Evolutionary conservation across 2,888 invertebrate genomes (phyloP).

Genomic region (Acronicta alni): DNA sequence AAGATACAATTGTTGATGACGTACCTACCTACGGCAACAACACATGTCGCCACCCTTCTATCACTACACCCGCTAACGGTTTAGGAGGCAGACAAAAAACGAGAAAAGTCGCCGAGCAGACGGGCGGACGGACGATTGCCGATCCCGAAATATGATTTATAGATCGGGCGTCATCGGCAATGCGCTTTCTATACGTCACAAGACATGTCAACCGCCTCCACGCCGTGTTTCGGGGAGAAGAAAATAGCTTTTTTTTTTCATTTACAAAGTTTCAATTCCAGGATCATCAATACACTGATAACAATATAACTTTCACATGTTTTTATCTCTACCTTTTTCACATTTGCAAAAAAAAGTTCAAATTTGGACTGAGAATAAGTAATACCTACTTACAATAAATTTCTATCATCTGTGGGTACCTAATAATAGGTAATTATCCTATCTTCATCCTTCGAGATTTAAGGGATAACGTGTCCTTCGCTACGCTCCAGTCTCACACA

Average conservation of each 20-base stretch:
- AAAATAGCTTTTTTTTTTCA: conserved; percentile 36
- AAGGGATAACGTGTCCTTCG: too few relatives aligned
- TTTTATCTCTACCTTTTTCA: too few relatives aligned
- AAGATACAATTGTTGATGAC: conserved; percentile 67
- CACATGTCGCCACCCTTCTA: conserved; percentile 82
- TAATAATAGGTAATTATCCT: too few relatives aligned
- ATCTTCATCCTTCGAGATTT: too few relatives aligned
- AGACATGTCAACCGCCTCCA: conserved; percentile 70
- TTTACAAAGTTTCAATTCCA: not conserved
- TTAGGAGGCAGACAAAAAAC: conserved; percentile 87
- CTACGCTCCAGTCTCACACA: too few relatives aligned
- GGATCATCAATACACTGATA: too few relatives aligned
- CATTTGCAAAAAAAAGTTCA: too few relatives aligned
- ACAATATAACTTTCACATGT: too few relatives aligned
- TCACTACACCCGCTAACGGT: conserved; percentile 72
- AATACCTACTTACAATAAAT: too few relatives aligned
- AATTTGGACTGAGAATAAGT: too few relatives aligned
- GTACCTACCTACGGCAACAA: conserved; percentile 52
- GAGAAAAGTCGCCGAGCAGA: conserved; percentile 78
- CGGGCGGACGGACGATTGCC: conserved; percentile 79
- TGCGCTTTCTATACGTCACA: conserved; percentile 85
- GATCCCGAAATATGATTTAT: conserved; percentile 87
- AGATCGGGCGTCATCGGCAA: conserved; percentile 86
- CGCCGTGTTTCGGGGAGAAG: conserved; percentile 55
- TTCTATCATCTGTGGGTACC: too few relatives aligned